Evolutionary conservation across 2,797 vertebrate genomes (phyloP).

Genomic region (Lithobates sylvaticus): DNA sequence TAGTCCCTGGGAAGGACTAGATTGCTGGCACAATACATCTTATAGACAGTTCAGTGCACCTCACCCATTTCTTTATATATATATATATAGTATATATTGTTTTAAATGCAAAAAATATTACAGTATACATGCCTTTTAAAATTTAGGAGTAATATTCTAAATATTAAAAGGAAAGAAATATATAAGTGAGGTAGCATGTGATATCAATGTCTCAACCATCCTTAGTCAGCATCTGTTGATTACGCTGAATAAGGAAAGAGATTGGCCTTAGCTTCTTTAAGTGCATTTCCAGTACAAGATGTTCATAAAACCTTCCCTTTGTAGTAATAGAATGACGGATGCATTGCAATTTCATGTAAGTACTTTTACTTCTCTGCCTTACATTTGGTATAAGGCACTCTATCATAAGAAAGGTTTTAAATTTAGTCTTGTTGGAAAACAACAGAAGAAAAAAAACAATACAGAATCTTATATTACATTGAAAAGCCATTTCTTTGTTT

Average conservation of each 20-base stretch:
- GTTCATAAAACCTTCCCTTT: background rate
- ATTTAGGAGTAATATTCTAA: too few species aligned
- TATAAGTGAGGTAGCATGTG: background rate
- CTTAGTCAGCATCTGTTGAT: slow-evolving; percentile 22
- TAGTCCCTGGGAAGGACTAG: too few species aligned
- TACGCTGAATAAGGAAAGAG: background rate
- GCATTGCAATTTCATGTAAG: background rate
- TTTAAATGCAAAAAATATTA: too few species aligned
- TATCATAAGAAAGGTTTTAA: background rate
- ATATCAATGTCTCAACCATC: background rate
- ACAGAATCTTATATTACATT: background rate
- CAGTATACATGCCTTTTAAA: too few species aligned
- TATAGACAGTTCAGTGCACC: too few species aligned
- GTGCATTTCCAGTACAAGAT: slow-evolving; percentile 18
- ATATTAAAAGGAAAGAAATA: background rate
- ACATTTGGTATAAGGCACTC: background rate
- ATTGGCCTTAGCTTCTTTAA: background rate
- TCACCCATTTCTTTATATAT: too few species aligned
- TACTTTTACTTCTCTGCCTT: background rate
- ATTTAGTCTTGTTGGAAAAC: background rate
- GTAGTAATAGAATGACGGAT: background rate
- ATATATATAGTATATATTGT: too few species aligned
- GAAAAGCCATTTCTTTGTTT: background rate
- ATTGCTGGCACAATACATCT: too few species aligned
- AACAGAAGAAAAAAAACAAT: background rate